phyloP scores from a whole-genome alignment of 2,113 vertebrate genomes.

The Limanda limanda region DNA sequence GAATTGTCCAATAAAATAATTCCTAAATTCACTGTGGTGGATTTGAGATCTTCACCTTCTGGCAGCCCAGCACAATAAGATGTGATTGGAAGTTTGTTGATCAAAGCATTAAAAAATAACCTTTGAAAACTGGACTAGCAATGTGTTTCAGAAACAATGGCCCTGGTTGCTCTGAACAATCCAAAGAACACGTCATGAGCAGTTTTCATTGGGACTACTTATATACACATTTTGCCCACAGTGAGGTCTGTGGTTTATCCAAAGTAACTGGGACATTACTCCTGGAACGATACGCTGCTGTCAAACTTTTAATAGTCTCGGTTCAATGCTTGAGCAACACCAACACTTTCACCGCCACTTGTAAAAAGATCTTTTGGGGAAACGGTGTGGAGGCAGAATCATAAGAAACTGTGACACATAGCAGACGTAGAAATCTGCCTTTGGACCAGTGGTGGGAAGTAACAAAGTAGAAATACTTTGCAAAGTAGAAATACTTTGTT shows the following conservation, averaged over 20 bases:
- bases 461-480: too few relatives aligned
- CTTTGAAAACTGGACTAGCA: background rate
- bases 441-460: too few relatives aligned
- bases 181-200: conserved; percentile 14
- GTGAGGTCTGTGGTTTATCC: conserved; percentile 23
- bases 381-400: background rate
- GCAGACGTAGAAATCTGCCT: background rate
- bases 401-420: background rate
- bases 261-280: background rate
- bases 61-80: background rate
- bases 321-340: background rate
- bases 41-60: background rate
- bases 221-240: background rate
- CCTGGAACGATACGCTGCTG: background rate
- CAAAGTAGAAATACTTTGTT: too few relatives aligned
- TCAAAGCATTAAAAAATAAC: background rate
- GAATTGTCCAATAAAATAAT: background rate
- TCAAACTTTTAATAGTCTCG: background rate
- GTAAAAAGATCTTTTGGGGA: background rate
- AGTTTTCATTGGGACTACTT: background rate
- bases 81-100: background rate
- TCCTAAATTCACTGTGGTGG: background rate
- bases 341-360: background rate
- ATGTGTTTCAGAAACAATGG: conserved; percentile 3
- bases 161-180: conserved; percentile 13